Base-by-base conservation (phyloP, 1,140 invertebrate genomes). In the Ericerus pela region DNA sequence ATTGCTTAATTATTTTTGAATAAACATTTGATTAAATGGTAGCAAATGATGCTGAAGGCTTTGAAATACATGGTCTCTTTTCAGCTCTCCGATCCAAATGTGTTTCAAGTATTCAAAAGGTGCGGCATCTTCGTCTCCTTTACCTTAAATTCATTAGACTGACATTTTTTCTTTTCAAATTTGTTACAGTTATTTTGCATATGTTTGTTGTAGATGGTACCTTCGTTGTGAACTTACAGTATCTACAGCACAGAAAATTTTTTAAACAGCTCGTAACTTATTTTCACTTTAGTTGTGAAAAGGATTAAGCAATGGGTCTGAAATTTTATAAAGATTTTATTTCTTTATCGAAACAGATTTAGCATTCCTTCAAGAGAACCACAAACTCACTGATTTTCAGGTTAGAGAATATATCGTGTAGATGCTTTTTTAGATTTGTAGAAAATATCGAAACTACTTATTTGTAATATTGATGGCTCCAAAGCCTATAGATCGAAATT, bases 301-400 rank as follows among this genome's bases (percentile, higher is more conserved):
- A 99, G 68, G 87, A 98, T 67, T 96, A 99, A 73, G 88, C 97
- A 47, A 87, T 99, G 78, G 96, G 96, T 0, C 73, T 99, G 29
- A 94, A 93, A 61, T 99, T 99, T 73, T 86, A 95, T 63, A 98
- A 99, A 71, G 94, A 99, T 68, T 75, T 98, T 2, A 94, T 85
- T 63, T 73, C 97, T 47, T 81, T 81, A 1, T 90, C 88, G 0
- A 80, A 86, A 63, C 82, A 91, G 70, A 75, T 99, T 22, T 93
- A 84, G 68, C 94, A 94, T 0, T 72, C 73, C 18, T 69, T 72
- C 0, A 75, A 79, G 53, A 80, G 54, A 62, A 68, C 12, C 68
- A 76, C 14, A 77, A 78, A 37, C 64, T 77, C 57, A 76, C 77
- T 2, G 81, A 80, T 60, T 69, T 86, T 37, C 82, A 81, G 71